phyloP scores from a whole-genome alignment of 2,113 vertebrate genomes.

The Gavia stellata region DNA sequence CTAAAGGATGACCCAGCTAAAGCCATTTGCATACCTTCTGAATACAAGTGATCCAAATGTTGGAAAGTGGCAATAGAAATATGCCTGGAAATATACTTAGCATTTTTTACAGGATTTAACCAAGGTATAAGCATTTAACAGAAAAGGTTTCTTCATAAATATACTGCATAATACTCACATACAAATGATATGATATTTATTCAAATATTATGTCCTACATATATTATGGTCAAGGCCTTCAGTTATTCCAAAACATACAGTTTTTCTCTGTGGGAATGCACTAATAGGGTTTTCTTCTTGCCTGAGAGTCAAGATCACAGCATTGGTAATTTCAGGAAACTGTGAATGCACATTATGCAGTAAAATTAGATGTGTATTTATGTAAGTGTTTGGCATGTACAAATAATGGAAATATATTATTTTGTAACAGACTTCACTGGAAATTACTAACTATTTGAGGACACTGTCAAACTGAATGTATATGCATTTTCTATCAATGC shows the following conservation, averaged over 20 bases:
- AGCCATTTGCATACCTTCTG: neutral
- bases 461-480: neutral
- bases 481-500: neutral
- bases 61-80: neutral
- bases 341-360: neutral
- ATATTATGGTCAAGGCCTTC: neutral
- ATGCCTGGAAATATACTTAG: neutral
- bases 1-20: neutral
- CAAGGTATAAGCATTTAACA: neutral
- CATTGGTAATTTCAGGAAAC: neutral
- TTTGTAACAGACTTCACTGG: neutral
- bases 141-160: neutral
- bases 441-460: neutral
- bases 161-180: neutral
- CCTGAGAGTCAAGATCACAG: neutral
- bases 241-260: neutral
- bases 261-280: neutral
- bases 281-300: neutral
- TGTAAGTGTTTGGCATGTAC: neutral
- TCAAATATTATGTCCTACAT: neutral
- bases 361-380: neutral
- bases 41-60: neutral
- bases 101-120: neutral
- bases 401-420: neutral
- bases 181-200: neutral